Base-by-base conservation (phyloP, 2,888 invertebrate species). In the Serrognathus titanus region DNA sequence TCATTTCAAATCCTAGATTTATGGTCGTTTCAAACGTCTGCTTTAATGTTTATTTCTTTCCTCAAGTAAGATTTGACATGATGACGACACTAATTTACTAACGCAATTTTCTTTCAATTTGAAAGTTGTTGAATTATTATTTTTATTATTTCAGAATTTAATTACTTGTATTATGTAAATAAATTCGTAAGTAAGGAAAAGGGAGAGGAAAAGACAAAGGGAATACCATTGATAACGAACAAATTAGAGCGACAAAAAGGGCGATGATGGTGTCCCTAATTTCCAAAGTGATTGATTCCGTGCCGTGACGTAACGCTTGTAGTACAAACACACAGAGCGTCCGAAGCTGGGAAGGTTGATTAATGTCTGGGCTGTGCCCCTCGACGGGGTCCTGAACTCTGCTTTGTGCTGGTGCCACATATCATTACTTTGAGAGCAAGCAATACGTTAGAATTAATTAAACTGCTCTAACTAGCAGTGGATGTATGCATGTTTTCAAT, bases 161-260 rank as follows among this genome's bases (percentile, higher is more conserved):
- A 16, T 16, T 2, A 2, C 16, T 2, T 16, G 16, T 16, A 3
- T 16, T 16, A 16, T 16, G 16, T 16, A 16, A 16, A 16, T 16
- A 16, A 16, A 16, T 3, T 16, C 24, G 24, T 6, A 31, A 2
- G 24, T 7, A 31, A 2, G 2, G 24, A 31, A 31, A 7, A 31
- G 7, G 20, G 4, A 31, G 24, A 7, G 24, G 16, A 43, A 43
- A 16, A 43, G 43, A 16, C 41, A 2, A 16, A 2, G 0, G 24
- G 24, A 20, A 12, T 11, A 43, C 43, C 13, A 4, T 12, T 11
- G 16, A 43, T 43, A 20, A 43, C 43, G 43, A 43, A 43, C 43
- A 13, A 43, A 43, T 43, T 43, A 43, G 20, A 43, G 43, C 16
- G 43, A 43, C 43, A 43, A 43, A 43, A 20, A 20, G 43, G 43